These are phyloP conservation scores for Microtus oregoni DNA, from an alignment of 2,113 vertebrate species.

Conservation along the genomic window DNA sequence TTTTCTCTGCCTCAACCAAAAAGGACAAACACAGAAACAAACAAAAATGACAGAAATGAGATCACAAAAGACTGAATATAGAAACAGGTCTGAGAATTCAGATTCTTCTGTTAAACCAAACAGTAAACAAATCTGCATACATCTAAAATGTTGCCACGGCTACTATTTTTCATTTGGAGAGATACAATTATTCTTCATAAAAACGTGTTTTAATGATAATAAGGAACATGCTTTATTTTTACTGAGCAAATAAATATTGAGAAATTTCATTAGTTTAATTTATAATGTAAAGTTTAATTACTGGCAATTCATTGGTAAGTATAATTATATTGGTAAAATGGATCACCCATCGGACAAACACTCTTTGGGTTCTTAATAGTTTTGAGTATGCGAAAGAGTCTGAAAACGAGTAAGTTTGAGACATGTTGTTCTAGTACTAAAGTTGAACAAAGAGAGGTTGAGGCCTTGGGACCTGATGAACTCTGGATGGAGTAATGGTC, in stretches of 20 bases:
- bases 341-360: neutral
- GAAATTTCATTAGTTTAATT: conserved; percentile 16
- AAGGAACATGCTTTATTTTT: neutral
- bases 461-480: neutral
- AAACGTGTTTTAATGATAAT: neutral
- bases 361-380: neutral
- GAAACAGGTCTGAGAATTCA: neutral
- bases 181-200: conserved; percentile 25
- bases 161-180: neutral
- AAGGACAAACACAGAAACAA: neutral
- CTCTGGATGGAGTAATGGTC: neutral
- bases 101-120: neutral
- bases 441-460: neutral
- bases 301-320: neutral
- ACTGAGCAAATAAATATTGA: conserved; percentile 32
- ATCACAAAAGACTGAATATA: conserved; percentile 13
- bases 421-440: neutral
- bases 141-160: neutral
- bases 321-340: neutral
- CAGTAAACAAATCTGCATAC: conserved; percentile 12
- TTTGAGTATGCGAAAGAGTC: neutral
- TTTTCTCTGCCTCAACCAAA: conserved; percentile 21
- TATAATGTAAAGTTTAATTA: neutral
- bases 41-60: neutral
- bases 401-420: neutral